A percentile compares a stretch with the other conserved stretches of the same genome.
Conservation (phyloP, 2,113 vertebrate genomes). For the Deroptyus accipitrinus region DNA sequence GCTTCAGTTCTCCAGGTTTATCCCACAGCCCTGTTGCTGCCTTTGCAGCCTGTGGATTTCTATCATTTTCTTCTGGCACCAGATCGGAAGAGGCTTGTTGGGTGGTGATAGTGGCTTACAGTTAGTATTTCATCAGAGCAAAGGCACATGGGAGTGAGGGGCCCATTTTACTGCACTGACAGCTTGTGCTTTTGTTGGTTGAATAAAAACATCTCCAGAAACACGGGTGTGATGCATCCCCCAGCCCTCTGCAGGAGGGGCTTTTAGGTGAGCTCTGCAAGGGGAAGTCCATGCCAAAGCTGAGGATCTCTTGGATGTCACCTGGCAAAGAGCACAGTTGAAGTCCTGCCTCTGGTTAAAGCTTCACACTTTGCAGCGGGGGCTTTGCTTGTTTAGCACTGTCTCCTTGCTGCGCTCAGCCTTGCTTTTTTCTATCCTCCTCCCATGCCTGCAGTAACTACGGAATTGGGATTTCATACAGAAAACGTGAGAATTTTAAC, state of each 20-base stretch:
- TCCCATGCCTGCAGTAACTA: background rate
- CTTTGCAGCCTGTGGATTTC: background rate
- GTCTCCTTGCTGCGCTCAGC: background rate
- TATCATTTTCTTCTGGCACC: background rate
- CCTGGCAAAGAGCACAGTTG: background rate
- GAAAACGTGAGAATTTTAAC: background rate
- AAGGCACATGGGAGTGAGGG: background rate
- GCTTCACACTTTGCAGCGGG: background rate
- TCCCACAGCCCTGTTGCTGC: background rate
- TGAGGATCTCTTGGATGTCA: background rate
- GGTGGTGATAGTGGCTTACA: background rate
- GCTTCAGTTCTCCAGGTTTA: background rate
- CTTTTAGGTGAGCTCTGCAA: background rate
- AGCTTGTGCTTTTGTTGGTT: background rate
- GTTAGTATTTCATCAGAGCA: background rate
- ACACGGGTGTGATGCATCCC: background rate
- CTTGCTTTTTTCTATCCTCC: background rate
- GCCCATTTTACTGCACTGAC: background rate
- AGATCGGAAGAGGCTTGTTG: background rate
- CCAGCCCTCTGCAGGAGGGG: background rate
- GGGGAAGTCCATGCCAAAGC: background rate
- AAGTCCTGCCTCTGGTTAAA: background rate
- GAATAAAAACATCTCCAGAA: background rate
- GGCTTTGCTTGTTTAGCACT: background rate
- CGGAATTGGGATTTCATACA: background rate